phyloP scores from a whole-genome alignment of 2,797 vertebrate species.

The Netta rufina region DNA sequence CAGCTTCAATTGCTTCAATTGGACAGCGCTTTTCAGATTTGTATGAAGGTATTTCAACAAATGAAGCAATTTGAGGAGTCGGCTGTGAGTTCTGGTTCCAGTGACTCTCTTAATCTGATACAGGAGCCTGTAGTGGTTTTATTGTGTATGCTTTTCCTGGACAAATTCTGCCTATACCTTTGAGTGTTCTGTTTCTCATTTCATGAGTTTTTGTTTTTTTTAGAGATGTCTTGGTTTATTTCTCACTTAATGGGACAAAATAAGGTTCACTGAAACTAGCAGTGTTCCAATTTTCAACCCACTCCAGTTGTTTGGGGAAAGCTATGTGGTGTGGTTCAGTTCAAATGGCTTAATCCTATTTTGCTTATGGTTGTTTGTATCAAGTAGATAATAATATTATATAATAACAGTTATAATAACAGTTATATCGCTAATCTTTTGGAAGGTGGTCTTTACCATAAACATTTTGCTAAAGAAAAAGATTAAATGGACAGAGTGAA shows the following conservation, averaged over 20 bases:
- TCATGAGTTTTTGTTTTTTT: neutral
- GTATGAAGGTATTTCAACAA: neutral
- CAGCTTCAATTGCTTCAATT: neutral
- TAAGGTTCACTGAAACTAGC: neutral
- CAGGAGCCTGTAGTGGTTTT: neutral
- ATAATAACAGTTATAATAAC: neutral
- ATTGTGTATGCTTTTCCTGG: neutral
- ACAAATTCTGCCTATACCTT: neutral
- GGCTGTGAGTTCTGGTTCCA: neutral
- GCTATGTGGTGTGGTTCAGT: neutral
- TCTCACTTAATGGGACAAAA: neutral
- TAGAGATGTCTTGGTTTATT: neutral
- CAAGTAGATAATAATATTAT: neutral
- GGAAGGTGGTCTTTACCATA: neutral
- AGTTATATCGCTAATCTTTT: neutral
- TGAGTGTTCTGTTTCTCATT: neutral
- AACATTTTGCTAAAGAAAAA: neutral
- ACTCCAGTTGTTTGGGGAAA: neutral
- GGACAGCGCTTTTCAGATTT: neutral
- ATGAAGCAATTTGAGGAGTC: neutral
- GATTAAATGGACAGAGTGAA: neutral
- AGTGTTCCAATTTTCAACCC: neutral
- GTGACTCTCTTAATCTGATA: neutral
- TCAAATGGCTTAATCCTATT: neutral
- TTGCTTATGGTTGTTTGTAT: neutral